phyloP scores from a whole-genome alignment of 2,888 invertebrate species.

The Drosophila nigricruria region DNA sequence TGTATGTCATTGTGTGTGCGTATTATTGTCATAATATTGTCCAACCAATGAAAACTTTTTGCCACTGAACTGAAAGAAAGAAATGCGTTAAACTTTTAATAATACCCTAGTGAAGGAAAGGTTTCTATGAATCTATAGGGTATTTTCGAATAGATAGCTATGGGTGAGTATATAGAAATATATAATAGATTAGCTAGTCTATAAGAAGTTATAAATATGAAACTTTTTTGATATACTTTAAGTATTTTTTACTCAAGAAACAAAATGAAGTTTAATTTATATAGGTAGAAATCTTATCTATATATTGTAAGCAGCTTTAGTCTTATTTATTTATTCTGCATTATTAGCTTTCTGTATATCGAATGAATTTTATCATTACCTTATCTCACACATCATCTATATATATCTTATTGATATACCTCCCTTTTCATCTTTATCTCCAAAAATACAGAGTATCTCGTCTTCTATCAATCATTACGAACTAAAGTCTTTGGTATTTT shows the following conservation, averaged over 20 bases:
- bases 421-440: background rate
- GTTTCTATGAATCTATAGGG: no score
- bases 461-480: background rate
- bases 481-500: slow-evolving; percentile 7
- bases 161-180: background rate
- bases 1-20: slow-evolving; percentile 26
- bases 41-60: slow-evolving; percentile 69
- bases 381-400: no score
- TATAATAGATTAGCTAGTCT: background rate
- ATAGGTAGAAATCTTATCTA: no score
- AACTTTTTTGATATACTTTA: background rate
- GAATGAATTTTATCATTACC: no score
- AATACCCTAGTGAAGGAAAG: slow-evolving; percentile 12
- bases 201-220: background rate
- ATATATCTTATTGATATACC: no score
- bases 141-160: background rate
- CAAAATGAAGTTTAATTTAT: no score
- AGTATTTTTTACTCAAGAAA: background rate
- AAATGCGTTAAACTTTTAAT: slow-evolving; percentile 35
- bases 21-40: slow-evolving; percentile 67
- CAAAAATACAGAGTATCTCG: background rate
- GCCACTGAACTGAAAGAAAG: slow-evolving; percentile 65
- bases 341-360: no score
- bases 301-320: no score
- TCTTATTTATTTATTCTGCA: no score